Evolutionary conservation across 2,888 invertebrate genomes (phyloP).

Genomic region (Torymus tubicola): DNA sequence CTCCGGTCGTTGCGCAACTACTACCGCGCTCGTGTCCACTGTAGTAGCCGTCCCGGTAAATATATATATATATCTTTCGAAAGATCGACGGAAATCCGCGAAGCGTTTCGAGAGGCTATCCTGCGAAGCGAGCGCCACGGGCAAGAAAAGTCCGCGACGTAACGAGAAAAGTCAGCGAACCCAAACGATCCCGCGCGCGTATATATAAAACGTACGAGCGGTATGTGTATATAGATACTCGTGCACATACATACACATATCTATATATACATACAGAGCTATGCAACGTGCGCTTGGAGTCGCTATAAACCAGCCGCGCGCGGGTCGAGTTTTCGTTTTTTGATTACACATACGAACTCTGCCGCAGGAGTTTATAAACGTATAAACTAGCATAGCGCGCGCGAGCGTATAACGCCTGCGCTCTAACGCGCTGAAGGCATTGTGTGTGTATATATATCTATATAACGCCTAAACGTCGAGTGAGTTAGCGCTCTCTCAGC

Average conservation of each 20-base stretch:
- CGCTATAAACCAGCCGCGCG: no score
- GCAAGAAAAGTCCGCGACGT: slow-evolving; percentile 39
- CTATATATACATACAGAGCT: not conserved
- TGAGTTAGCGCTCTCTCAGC: not conserved
- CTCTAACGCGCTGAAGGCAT: not conserved
- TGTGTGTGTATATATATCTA: slow-evolving; percentile 8
- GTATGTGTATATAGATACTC: no score
- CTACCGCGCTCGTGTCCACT: not conserved
- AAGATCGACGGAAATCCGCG: slow-evolving; percentile 46
- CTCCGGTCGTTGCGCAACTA: slow-evolving; percentile 25
- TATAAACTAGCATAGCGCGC: not conserved
- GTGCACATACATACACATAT: not conserved
- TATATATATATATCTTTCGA: slow-evolving; percentile 5
- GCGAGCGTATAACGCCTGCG: no score
- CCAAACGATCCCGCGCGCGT: slow-evolving; percentile 10
- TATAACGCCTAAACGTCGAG: not conserved
- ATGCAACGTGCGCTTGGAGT: no score
- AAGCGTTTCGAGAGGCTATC: slow-evolving; percentile 43
- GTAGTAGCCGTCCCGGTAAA: not conserved
- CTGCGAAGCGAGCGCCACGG: not conserved
- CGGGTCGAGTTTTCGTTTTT: slow-evolving; percentile 30
- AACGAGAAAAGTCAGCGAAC: slow-evolving; percentile 50
- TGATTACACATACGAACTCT: slow-evolving; percentile 3
- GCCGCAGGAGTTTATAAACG: slow-evolving; percentile 3
- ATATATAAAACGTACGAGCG: no score